phyloP scores from a whole-genome alignment of 2,888 invertebrate species.

The Melieria omissa region DNA sequence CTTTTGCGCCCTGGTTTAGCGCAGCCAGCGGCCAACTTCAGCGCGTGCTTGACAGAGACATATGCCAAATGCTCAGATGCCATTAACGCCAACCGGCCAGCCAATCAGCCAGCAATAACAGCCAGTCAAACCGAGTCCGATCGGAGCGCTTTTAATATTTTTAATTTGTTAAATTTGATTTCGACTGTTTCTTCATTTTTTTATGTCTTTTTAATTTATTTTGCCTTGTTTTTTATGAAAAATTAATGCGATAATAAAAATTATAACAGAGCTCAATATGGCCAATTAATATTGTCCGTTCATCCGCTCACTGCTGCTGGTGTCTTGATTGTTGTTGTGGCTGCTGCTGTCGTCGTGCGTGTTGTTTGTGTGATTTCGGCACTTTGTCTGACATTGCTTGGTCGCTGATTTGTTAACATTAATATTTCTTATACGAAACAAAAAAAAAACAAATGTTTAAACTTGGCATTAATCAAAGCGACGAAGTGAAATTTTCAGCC shows the following conservation, averaged over 20 bases:
- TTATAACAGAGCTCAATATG: constrained; percentile 37
- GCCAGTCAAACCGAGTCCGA: constrained; percentile 31
- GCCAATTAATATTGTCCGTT: constrained; percentile 32
- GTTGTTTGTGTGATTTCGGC: not conserved
- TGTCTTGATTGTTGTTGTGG: constrained; percentile 7
- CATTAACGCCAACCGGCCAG: constrained; percentile 23
- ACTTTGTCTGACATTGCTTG: not conserved
- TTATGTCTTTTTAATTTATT: not conserved
- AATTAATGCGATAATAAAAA: constrained; percentile 36
- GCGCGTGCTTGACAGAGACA: constrained; percentile 25
- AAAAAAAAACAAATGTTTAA: constrained; percentile 29
- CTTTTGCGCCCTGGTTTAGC: not conserved
- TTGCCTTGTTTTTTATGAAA: constrained; percentile 18
- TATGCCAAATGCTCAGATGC: constrained; percentile 22
- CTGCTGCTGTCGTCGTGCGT: not conserved
- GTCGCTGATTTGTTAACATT: constrained; percentile 37
- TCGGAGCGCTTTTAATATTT: not conserved
- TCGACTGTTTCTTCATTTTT: not conserved
- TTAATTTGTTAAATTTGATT: no score
- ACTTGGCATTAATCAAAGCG: constrained; percentile 35
- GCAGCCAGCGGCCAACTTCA: constrained; percentile 6
- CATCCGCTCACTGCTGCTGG: constrained; percentile 6
- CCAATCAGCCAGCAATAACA: constrained; percentile 31
- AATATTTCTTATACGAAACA: constrained; percentile 9
- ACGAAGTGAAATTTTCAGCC: constrained; percentile 18